Conservation (phyloP, 2,888 invertebrate species). For the Matsumyia berberina region DNA sequence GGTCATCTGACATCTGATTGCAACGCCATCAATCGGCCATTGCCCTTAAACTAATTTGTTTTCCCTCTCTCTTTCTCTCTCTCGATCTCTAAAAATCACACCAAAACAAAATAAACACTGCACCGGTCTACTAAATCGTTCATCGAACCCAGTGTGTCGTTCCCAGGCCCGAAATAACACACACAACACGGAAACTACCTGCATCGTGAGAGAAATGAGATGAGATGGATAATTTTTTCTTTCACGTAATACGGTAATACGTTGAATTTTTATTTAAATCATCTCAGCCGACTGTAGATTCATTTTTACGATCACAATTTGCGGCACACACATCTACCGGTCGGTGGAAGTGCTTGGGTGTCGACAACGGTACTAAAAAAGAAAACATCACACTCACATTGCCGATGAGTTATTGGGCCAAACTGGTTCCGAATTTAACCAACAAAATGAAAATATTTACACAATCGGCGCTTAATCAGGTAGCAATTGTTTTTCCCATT, state of each 20-base stretch:
- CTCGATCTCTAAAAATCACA: too few relatives aligned
- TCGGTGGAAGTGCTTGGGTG: too few relatives aligned
- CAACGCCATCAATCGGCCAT: too few relatives aligned
- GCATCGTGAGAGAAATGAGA: constrained; percentile 27
- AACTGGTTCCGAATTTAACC: constrained; percentile 22
- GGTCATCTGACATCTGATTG: too few relatives aligned
- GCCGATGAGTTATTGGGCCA: constrained; percentile 23
- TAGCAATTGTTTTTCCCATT: constrained; percentile 10
- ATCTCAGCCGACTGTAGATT: constrained; percentile 10
- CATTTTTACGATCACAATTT: constrained; percentile 14
- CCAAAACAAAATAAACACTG: constrained; percentile 15
- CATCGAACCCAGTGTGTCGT: constrained; percentile 25
- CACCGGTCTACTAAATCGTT: constrained; percentile 4
- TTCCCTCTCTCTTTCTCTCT: too few relatives aligned
- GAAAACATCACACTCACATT: not conserved
- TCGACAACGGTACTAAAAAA: too few relatives aligned
- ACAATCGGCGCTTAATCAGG: constrained; percentile 8
- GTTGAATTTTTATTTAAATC: too few relatives aligned
- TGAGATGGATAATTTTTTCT: constrained; percentile 13
- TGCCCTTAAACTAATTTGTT: too few relatives aligned
- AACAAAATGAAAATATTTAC: constrained; percentile 38
- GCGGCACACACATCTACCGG: constrained; percentile 4
- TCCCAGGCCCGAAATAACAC: constrained; percentile 19
- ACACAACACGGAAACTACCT: constrained; percentile 53
- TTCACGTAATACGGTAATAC: constrained; percentile 18